Percentiles rank a stretch among this genome's conserved stretches.
phyloP scores from a whole-genome alignment of 1,140 invertebrate species.

The Rhizoglyphus robini region DNA sequence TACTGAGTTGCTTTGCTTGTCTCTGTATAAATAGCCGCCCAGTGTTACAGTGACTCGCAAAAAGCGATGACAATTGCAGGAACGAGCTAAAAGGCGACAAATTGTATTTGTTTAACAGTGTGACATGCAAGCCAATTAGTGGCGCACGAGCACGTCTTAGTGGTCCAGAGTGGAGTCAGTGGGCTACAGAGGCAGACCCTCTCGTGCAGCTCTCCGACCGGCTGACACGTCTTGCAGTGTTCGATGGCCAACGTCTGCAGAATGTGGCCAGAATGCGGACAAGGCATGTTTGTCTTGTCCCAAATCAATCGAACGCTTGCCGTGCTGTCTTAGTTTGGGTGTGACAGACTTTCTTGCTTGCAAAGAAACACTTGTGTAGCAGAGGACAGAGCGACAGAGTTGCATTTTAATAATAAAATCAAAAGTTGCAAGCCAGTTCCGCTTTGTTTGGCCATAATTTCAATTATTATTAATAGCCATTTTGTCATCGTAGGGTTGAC shows the following conservation, averaged over 20 bases:
- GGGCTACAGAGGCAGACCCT: no score
- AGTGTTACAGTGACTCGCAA: no score
- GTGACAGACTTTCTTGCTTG: conserved; percentile 9
- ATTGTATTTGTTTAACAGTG: conserved; percentile 4
- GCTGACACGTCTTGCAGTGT: no score
- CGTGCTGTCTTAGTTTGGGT: conserved; percentile 12
- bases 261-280: no score
- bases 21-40: no score
- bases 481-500: conserved; percentile 10
- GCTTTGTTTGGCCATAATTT: neutral
- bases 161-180: no score
- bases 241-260: no score
- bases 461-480: conserved; percentile 14
- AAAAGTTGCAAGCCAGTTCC: conserved; percentile 10
- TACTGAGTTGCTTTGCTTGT: neutral
- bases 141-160: conserved; percentile 8
- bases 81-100: neutral
- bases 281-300: conserved; percentile 3
- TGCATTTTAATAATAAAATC: conserved; percentile 6
- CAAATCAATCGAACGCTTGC: conserved; percentile 11
- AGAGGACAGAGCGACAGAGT: neutral
- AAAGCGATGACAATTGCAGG: neutral
- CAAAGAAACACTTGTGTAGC: neutral
- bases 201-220: no score
- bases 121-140: conserved; percentile 10